Evolutionary conservation across 2,888 invertebrate genomes (phyloP).

Genomic region (Eristalis pertinax): DNA sequence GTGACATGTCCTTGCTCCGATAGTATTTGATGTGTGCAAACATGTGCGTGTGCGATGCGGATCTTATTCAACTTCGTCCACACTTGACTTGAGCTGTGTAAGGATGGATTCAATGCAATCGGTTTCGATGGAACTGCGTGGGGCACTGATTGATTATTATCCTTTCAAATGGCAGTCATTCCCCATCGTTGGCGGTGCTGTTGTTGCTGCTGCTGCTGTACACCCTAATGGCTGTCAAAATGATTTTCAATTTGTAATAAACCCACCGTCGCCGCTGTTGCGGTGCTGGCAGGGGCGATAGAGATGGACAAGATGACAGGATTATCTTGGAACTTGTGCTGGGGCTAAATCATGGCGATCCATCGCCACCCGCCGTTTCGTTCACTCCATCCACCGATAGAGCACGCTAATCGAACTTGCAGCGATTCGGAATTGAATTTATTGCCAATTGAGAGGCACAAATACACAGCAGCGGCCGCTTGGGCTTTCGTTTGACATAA

Average conservation of each 20-base stretch:
- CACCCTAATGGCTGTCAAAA: constrained; percentile 49
- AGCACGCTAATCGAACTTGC: constrained; percentile 13
- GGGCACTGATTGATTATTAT: constrained; percentile 67
- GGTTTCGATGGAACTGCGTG: constrained; percentile 55
- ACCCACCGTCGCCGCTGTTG: neutral
- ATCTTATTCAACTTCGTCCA: constrained; percentile 1
- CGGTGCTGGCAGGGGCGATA: neutral
- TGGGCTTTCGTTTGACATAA: neutral
- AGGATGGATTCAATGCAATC: constrained; percentile 55
- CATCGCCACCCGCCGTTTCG: neutral
- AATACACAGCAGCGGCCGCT: neutral
- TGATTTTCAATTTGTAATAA: constrained; percentile 59
- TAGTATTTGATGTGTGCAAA: constrained; percentile 52
- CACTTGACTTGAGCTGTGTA: neutral
- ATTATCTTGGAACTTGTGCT: constrained; percentile 36
- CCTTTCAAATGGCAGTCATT: constrained; percentile 44
- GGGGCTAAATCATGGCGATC: constrained; percentile 13
- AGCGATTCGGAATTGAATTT: constrained; percentile 37
- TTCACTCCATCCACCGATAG: neutral
- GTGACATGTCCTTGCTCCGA: constrained; percentile 56
- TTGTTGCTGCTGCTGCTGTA: constrained; percentile 27
- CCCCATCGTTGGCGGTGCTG: neutral
- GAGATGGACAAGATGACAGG: constrained; percentile 6
- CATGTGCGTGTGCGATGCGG: constrained; percentile 35
- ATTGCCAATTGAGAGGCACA: constrained; percentile 32